These are phyloP conservation scores for Tenthredo scrophulariae DNA, from an alignment of 2,888 invertebrate genomes.

Conservation along the genomic window DNA sequence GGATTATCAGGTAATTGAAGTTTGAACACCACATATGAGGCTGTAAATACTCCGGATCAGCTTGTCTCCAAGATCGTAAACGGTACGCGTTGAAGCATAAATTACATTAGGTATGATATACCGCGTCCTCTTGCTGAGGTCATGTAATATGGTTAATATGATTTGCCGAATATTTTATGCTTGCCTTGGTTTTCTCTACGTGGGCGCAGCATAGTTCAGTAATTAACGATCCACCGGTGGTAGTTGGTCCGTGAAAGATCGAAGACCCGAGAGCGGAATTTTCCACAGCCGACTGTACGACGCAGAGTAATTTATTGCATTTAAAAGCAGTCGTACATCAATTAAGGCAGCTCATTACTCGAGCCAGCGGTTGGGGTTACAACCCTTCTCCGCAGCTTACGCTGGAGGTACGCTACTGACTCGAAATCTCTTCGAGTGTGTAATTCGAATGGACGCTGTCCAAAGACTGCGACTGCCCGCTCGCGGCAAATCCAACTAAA, in stretches of 20 bases:
- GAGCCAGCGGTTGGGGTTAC: constrained; percentile 55
- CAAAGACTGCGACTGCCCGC: constrained; percentile 44
- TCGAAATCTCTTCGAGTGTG: constrained; percentile 54
- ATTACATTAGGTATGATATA: constrained; percentile 15
- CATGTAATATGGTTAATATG: not conserved
- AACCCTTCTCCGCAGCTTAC: constrained; percentile 52
- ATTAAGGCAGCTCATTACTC: constrained; percentile 56
- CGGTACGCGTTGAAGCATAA: constrained; percentile 13
- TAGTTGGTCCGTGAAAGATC: constrained; percentile 50
- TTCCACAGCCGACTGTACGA: constrained; percentile 51
- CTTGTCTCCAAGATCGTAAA: constrained; percentile 46
- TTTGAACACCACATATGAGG: constrained; percentile 37
- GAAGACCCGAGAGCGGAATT: constrained; percentile 48
- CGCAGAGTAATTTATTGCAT: constrained; percentile 55
- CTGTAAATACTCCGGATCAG: constrained; percentile 38
- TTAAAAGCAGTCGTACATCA: constrained; percentile 56
- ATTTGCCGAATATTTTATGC: constrained; percentile 27
- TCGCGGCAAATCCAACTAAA: constrained; percentile 46
- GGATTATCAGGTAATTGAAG: constrained; percentile 45
- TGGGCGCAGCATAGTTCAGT: constrained; percentile 40
- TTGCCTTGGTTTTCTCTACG: not conserved
- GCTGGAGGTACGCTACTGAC: constrained; percentile 47
- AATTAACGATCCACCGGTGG: constrained; percentile 42
- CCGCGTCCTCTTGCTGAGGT: not conserved
- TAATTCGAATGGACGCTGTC: constrained; percentile 55